Conservation (phyloP, 2,797 vertebrate species). For the Fistularia commersonii region DNA sequence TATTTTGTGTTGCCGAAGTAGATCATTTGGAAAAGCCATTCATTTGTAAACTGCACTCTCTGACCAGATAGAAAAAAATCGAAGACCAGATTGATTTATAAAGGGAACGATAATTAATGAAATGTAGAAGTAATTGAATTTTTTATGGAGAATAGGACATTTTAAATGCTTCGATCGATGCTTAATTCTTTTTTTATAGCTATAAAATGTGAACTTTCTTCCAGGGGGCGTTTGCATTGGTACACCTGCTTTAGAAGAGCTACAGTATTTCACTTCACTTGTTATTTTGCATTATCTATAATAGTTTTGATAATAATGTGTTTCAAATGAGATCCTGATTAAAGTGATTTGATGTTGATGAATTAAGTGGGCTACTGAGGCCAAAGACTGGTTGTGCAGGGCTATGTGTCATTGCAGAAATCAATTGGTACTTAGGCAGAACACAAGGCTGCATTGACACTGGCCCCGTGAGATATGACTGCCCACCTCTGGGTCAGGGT, state of each 20-base stretch:
- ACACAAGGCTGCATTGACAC: slow-evolving; percentile 59
- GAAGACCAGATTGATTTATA: too few species aligned
- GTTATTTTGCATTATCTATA: neutral
- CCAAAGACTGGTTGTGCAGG: slow-evolving; percentile 36
- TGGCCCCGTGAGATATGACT: slow-evolving; percentile 45
- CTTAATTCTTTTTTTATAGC: slow-evolving; percentile 21
- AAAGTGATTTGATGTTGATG: slow-evolving; percentile 41
- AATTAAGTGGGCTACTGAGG: slow-evolving; percentile 38
- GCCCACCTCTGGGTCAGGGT: slow-evolving; percentile 40
- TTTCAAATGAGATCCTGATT: slow-evolving; percentile 10
- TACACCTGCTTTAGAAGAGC: neutral
- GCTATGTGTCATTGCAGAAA: slow-evolving; percentile 55
- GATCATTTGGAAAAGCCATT: too few species aligned
- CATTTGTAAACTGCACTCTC: too few species aligned
- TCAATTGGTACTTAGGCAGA: slow-evolving; percentile 64
- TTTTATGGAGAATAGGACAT: slow-evolving; percentile 17
- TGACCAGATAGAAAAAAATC: too few species aligned
- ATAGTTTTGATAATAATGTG: too few species aligned
- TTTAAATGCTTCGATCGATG: slow-evolving; percentile 4
- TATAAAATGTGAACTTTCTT: slow-evolving; percentile 6
- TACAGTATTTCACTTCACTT: too few species aligned
- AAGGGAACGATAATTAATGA: slow-evolving; percentile 22
- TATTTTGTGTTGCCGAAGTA: too few species aligned
- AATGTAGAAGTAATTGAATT: slow-evolving; percentile 16
- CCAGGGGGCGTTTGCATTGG: neutral